A percentile compares a stretch with the other conserved stretches of the same genome.
Conservation (phyloP, 2,113 vertebrate genomes). For the Myrmecobius fasciatus region DNA sequence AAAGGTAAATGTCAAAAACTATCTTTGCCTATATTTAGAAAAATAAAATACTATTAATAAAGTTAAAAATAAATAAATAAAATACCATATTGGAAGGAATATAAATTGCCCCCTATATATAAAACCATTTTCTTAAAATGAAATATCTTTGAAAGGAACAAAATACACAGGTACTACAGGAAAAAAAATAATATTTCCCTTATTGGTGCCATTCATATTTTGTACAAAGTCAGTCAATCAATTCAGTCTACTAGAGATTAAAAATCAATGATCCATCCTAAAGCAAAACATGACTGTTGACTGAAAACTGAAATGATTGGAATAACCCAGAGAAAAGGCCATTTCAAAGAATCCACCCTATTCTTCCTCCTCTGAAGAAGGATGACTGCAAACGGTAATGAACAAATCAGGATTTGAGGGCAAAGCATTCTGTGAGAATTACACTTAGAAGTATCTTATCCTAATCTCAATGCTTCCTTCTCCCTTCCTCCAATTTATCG, state of each 20-base stretch:
- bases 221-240: background rate
- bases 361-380: background rate
- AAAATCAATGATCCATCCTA: background rate
- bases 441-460: background rate
- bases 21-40: too few relatives aligned
- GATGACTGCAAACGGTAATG: background rate
- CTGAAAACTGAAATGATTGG: background rate
- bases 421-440: background rate
- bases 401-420: background rate
- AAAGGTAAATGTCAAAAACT: too few relatives aligned
- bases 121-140: background rate
- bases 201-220: background rate
- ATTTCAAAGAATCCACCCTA: background rate
- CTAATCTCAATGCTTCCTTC: background rate
- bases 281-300: background rate
- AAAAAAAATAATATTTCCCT: background rate
- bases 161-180: background rate
- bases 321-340: background rate
- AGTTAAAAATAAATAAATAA: background rate
- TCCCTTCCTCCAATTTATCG: background rate
- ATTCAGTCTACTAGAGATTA: background rate
- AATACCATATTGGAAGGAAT: background rate
- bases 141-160: background rate
- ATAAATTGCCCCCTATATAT: background rate
- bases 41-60: too few relatives aligned